Evolutionary conservation across 2,113 vertebrate species (phyloP).

Genomic region (Oreochromis aureus): DNA sequence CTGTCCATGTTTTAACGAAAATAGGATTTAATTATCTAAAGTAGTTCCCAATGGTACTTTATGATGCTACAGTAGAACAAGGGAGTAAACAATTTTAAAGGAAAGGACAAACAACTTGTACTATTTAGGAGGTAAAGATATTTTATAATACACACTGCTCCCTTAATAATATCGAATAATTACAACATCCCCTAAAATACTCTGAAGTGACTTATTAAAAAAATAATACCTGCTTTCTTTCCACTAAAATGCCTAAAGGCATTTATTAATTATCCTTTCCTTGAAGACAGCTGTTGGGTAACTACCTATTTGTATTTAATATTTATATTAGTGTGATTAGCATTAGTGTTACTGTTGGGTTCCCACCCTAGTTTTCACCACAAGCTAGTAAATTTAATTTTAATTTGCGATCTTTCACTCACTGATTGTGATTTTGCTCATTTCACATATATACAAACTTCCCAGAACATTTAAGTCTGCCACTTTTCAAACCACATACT

Average conservation of each 20-base stretch:
- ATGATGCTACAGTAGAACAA: background rate
- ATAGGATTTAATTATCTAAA: background rate
- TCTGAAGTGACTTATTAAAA: background rate
- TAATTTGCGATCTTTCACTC: background rate
- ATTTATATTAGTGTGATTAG: background rate
- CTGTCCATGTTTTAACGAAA: accelerated
- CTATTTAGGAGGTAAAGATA: background rate
- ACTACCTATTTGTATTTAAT: background rate
- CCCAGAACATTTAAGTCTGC: background rate
- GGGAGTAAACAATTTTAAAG: background rate
- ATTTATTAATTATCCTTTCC: background rate
- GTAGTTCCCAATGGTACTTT: background rate
- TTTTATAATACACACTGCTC: background rate
- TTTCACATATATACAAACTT: background rate
- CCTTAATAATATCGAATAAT: background rate
- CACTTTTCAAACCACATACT: background rate
- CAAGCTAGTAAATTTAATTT: background rate
- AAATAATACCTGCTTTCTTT: background rate
- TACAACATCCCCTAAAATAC: background rate
- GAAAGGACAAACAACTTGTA: background rate
- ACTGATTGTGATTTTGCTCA: background rate
- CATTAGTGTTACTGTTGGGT: background rate
- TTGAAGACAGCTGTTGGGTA: background rate
- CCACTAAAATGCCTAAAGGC: background rate
- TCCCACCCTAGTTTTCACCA: background rate